phyloP scores from a whole-genome alignment of 1,140 invertebrate genomes.

The Nixonia krombeini region DNA sequence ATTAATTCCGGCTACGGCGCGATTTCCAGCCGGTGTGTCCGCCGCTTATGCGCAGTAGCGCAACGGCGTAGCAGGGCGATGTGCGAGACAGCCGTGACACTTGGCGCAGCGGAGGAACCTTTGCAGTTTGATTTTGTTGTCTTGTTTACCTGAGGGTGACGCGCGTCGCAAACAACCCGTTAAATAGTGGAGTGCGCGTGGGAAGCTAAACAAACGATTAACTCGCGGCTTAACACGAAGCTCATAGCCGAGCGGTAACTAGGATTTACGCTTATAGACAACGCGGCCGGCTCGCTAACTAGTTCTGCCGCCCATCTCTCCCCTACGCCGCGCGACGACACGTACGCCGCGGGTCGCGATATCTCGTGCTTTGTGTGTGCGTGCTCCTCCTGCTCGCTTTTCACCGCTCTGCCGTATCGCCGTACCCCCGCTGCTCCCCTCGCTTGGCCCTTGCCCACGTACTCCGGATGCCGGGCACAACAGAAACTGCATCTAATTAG shows the following conservation, averaged over 20 bases:
- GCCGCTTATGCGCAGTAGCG: no score
- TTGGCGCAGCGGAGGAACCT: slow-evolving; percentile 19
- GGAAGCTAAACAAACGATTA: slow-evolving; percentile 61
- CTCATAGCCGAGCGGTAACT: slow-evolving; percentile 54
- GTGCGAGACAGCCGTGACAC: slow-evolving; percentile 33
- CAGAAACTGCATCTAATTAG: slow-evolving; percentile 46
- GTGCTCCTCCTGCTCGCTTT: no score
- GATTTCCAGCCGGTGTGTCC: no score
- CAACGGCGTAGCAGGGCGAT: no score
- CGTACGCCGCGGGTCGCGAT: background rate
- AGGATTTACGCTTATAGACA: slow-evolving; percentile 52
- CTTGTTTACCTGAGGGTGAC: slow-evolving; percentile 54
- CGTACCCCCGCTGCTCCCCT: background rate
- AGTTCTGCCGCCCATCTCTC: slow-evolving; percentile 10
- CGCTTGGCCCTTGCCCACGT: slow-evolving; percentile 7
- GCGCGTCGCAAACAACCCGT: slow-evolving; percentile 48
- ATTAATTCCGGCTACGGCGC: no score
- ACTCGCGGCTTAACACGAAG: slow-evolving; percentile 57
- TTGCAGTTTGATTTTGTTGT: slow-evolving; percentile 50
- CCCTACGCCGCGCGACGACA: slow-evolving; percentile 12
- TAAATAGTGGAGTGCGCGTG: slow-evolving; percentile 54
- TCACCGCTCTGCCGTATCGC: background rate
- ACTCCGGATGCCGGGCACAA: slow-evolving; percentile 8
- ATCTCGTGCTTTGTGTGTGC: background rate
- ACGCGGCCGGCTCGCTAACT: slow-evolving; percentile 40